These are phyloP conservation scores for Chaetura pelagica DNA, from an alignment of 2,113 vertebrate species.

Conservation along the genomic window DNA sequence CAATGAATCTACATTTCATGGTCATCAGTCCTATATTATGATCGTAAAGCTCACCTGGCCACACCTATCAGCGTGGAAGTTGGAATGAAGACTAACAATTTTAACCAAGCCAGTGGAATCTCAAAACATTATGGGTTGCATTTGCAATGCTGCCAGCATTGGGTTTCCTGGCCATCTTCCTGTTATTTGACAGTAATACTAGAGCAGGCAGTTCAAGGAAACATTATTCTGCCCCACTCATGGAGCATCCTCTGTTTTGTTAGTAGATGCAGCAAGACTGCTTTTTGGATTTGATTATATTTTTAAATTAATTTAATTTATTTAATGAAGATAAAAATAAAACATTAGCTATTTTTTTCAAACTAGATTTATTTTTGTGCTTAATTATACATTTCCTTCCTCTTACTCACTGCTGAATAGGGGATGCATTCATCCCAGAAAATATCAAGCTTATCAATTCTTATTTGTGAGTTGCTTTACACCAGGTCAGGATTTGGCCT, in stretches of 20 bases:
- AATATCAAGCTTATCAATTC: neutral
- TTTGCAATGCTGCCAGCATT: neutral
- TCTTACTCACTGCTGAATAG: neutral
- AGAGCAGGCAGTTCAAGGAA: neutral
- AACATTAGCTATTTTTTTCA: neutral
- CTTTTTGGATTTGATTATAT: constrained; percentile 5
- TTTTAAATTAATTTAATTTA: constrained; percentile 35
- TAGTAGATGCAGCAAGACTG: neutral
- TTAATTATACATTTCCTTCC: neutral
- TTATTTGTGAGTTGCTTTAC: neutral
- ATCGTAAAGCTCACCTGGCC: neutral
- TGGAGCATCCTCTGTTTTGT: neutral
- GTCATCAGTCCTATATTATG: neutral
- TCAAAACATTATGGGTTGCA: neutral
- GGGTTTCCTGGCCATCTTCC: neutral
- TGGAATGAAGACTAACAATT: neutral
- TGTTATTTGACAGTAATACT: neutral
- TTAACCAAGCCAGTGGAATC: neutral
- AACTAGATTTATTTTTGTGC: constrained; percentile 6
- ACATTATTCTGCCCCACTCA: neutral
- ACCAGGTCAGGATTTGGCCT: neutral
- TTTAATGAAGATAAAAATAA: constrained; percentile 11
- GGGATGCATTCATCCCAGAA: neutral
- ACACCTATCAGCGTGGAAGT: fast-evolving
- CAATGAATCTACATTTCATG: neutral